phyloP scores from a whole-genome alignment of 37 sponge, comb jelly and placozoan species.

The Tethya wilhelma region DNA sequence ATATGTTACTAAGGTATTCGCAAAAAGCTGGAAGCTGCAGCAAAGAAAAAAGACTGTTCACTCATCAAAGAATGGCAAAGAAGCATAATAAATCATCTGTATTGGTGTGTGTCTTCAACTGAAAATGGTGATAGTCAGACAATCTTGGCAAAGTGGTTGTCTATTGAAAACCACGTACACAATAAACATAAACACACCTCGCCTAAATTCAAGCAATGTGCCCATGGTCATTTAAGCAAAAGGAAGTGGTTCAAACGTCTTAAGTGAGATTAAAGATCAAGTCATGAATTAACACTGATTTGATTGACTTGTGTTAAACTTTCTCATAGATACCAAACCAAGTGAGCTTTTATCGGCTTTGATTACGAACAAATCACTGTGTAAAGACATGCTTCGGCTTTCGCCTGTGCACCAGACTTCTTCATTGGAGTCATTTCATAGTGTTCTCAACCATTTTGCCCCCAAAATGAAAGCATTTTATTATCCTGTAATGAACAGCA shows the following conservation, averaged over 20 bases:
- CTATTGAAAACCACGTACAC: constrained; percentile 47
- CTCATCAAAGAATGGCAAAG: constrained; percentile 33
- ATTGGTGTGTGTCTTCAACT: constrained; percentile 45
- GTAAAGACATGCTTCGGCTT: constrained; percentile 1
- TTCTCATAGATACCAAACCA: constrained; percentile 30
- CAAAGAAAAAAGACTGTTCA: constrained; percentile 57
- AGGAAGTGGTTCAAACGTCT: constrained; percentile 53
- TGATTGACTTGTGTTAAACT: too few relatives aligned
- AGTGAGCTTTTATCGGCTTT: constrained; percentile 25
- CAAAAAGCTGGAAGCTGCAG: constrained; percentile 11
- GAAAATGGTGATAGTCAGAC: neutral
- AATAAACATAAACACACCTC: constrained; percentile 20
- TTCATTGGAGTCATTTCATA: constrained; percentile 47
- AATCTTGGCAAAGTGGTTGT: neutral
- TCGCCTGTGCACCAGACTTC: constrained; percentile 47
- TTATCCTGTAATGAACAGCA: constrained; percentile 27
- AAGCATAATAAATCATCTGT: constrained; percentile 60
- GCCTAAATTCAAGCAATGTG: neutral
- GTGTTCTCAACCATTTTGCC: constrained; percentile 48
- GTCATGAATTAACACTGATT: too few relatives aligned
- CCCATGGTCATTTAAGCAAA: constrained; percentile 13
- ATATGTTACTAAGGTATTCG: constrained; percentile 5
- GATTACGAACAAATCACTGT: neutral
- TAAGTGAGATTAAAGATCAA: constrained; percentile 19
- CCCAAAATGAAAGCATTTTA: constrained; percentile 50